A percentile compares a stretch with the other conserved stretches of the same genome.
Conservation (phyloP, 2,888 invertebrate genomes). For the Chrysodeixis includens region DNA sequence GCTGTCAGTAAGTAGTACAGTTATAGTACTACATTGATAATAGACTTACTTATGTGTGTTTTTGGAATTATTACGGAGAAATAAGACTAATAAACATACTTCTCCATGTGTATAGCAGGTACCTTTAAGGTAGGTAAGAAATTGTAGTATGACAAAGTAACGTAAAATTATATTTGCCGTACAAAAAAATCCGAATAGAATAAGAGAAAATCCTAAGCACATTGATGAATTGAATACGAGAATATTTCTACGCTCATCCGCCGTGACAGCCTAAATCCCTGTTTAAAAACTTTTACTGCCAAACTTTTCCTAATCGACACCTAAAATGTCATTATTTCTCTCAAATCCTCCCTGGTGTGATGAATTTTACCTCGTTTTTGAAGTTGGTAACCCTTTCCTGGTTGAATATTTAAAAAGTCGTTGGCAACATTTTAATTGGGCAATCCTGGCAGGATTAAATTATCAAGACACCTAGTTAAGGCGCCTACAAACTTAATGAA, state of each 20-base stretch:
- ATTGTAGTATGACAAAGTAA: too few species aligned
- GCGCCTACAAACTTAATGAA: conserved; percentile 86
- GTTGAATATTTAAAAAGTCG: conserved; percentile 89
- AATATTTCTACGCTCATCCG: conserved; percentile 48
- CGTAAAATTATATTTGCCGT: too few species aligned
- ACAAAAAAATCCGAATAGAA: too few species aligned
- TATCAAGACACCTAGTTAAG: conserved; percentile 89
- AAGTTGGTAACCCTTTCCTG: conserved; percentile 81
- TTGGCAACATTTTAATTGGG: conserved; percentile 88
- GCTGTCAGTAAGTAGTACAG: too few species aligned
- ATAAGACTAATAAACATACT: background rate
- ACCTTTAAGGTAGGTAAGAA: too few species aligned
- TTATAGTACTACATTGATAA: too few species aligned
- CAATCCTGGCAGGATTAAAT: conserved; percentile 88
- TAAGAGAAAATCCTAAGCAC: conserved; percentile 11
- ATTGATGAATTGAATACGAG: conserved; percentile 8
- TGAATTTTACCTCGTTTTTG: conserved; percentile 84
- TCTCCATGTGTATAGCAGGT: too few species aligned
- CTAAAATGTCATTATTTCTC: conserved; percentile 87
- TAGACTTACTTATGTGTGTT: too few species aligned
- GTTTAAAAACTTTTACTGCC: conserved; percentile 68
- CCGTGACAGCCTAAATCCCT: conserved; percentile 71
- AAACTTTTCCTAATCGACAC: conserved; percentile 86
- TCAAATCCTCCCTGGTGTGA: conserved; percentile 83
- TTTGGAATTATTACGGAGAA: background rate